phyloP scores from a whole-genome alignment of 2,113 vertebrate genomes.

The Lepisosteus osseus region DNA sequence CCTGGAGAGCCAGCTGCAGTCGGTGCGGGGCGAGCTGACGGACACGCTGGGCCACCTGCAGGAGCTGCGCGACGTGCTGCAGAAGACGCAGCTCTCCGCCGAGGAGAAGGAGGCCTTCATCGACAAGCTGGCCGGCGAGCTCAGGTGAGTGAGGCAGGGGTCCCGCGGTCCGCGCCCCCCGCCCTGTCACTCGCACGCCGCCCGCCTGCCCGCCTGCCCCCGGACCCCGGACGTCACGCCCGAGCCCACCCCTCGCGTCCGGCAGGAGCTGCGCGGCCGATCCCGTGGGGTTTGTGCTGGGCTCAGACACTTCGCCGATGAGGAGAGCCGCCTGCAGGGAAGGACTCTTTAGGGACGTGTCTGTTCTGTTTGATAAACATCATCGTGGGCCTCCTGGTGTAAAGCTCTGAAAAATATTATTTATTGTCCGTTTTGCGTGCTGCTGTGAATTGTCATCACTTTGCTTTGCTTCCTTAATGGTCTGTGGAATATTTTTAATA shows the following conservation, averaged over 20 bases:
- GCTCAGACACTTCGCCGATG: no score
- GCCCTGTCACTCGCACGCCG: not conserved
- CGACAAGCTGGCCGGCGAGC: conserved; percentile 77
- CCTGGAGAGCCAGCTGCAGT: conserved; percentile 81
- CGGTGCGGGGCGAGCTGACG: conserved; percentile 76
- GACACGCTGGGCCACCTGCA: conserved; percentile 75
- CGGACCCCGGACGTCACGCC: not conserved
- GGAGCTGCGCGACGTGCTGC: conserved; percentile 73
- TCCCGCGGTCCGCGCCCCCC: not conserved
- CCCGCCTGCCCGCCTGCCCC: not conserved
- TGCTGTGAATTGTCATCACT: no score
- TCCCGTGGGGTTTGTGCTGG: no score
- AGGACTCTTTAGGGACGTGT: no score
- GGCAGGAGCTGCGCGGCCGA: no score
- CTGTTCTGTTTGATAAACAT: no score
- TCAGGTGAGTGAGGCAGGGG: conserved; percentile 63
- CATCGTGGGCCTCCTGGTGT: no score
- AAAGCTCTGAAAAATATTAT: no score
- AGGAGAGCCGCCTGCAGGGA: no score
- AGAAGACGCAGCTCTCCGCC: conserved; percentile 77
- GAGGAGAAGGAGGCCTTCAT: conserved; percentile 78
- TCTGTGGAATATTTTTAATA: no score
- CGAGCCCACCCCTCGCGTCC: not conserved
- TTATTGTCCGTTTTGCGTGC: no score
- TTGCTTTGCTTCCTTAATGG: no score